These are phyloP conservation scores for Epinotia nisella DNA, from an alignment of 2,888 invertebrate species.

Conservation along the genomic window DNA sequence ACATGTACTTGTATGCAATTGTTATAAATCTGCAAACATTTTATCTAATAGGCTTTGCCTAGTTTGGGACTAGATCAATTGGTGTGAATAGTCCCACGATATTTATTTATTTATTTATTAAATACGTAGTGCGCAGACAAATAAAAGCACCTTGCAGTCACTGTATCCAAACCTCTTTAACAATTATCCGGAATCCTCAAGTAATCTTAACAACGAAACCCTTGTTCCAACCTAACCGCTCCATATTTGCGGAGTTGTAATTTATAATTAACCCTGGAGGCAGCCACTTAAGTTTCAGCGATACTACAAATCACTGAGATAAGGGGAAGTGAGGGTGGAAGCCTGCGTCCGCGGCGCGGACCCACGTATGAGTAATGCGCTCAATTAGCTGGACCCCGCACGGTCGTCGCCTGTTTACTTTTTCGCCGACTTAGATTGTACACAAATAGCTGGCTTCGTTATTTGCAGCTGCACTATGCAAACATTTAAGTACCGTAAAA, in stretches of 20 bases:
- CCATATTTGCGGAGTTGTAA: slow-evolving; percentile 51
- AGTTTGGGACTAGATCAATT: too few species aligned
- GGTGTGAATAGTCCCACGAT: too few species aligned
- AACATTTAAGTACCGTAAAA: slow-evolving; percentile 35
- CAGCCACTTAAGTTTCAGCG: slow-evolving; percentile 71
- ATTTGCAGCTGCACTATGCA: slow-evolving; percentile 47
- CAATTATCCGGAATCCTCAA: slow-evolving; percentile 24
- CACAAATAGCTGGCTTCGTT: slow-evolving; percentile 59
- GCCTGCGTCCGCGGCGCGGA: slow-evolving; percentile 48
- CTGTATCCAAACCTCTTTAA: background rate
- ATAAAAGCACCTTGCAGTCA: background rate
- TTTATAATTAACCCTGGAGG: slow-evolving; percentile 60
- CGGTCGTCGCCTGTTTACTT: slow-evolving; percentile 67
- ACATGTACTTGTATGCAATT: too few species aligned
- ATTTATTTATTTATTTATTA: too few species aligned
- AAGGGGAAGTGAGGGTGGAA: slow-evolving; percentile 63
- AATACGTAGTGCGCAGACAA: too few species aligned
- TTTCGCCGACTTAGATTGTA: slow-evolving; percentile 67
- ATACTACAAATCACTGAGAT: slow-evolving; percentile 78
- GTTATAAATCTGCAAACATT: background rate
- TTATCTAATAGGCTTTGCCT: too few species aligned
- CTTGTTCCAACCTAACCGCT: slow-evolving; percentile 40
- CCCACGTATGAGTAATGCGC: slow-evolving; percentile 72
- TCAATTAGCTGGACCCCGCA: slow-evolving; percentile 74
- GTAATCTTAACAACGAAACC: slow-evolving; percentile 30